These are phyloP conservation scores for Malacoctenus gilli DNA, from an alignment of 2,797 vertebrate species.

Conservation along the genomic window DNA sequence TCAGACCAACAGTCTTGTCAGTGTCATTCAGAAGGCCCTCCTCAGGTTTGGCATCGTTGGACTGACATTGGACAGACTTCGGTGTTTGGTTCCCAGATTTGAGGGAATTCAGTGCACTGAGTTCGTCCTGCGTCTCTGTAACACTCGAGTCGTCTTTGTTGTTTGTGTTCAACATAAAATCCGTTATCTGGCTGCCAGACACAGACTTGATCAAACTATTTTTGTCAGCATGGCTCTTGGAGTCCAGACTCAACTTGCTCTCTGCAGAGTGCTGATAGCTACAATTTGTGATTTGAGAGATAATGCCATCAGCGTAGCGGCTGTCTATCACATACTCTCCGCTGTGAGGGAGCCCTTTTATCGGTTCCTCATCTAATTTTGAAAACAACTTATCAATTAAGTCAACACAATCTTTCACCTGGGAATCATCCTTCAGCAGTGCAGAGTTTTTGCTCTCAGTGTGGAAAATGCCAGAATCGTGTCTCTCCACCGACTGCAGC, in stretches of 20 bases:
- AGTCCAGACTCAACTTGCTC: slow-evolving; percentile 53
- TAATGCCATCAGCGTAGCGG: slow-evolving; percentile 64
- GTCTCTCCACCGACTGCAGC: slow-evolving; percentile 58
- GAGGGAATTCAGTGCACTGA: slow-evolving; percentile 41
- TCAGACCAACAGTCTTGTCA: slow-evolving; percentile 21
- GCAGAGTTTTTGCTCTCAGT: slow-evolving; percentile 52
- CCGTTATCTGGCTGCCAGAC: slow-evolving; percentile 46
- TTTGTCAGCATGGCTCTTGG: slow-evolving; percentile 57
- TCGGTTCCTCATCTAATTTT: slow-evolving; percentile 74
- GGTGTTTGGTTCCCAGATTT: slow-evolving; percentile 46
- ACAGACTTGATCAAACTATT: slow-evolving; percentile 52
- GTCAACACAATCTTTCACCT: slow-evolving; percentile 69
- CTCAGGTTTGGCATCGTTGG: slow-evolving; percentile 35
- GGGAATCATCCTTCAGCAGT: slow-evolving; percentile 48
- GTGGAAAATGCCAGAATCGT: slow-evolving; percentile 70
- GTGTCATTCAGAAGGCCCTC: slow-evolving; percentile 36
- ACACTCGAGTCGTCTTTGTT: slow-evolving; percentile 50
- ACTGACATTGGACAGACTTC: slow-evolving; percentile 52
- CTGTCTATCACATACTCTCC: slow-evolving; percentile 56
- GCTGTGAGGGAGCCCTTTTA: slow-evolving; percentile 63
- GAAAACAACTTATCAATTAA: slow-evolving; percentile 78
- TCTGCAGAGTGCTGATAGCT: slow-evolving; percentile 56
- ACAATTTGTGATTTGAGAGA: slow-evolving; percentile 70
- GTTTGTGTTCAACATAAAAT: slow-evolving; percentile 36
- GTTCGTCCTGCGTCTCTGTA: slow-evolving; percentile 36